Conservation (phyloP, 2,113 vertebrate species). For the Clarias gariepinus region DNA sequence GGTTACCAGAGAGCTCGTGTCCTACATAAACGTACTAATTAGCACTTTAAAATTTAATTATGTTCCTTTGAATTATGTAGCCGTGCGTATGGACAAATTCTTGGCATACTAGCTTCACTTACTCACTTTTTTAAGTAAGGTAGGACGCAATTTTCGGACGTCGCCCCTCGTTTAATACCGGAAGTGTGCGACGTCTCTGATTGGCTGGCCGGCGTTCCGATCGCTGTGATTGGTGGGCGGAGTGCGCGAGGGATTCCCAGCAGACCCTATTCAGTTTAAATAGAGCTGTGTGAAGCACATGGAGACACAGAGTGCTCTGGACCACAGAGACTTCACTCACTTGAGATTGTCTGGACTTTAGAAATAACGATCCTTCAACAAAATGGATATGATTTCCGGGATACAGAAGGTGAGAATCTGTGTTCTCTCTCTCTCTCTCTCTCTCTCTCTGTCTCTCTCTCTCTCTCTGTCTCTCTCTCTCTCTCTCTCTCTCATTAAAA, state of each 20-base stretch:
- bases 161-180: neutral
- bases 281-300: slow-evolving; percentile 27
- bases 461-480: too few species aligned
- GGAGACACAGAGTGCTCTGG: slow-evolving; percentile 10
- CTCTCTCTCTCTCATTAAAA: too few species aligned
- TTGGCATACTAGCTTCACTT: neutral
- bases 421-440: neutral
- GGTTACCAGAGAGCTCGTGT: neutral
- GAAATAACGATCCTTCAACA: neutral
- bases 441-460: too few species aligned
- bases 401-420: slow-evolving; percentile 64
- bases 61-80: neutral
- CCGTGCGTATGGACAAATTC: neutral
- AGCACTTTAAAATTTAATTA: neutral
- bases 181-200: slow-evolving; percentile 16
- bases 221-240: slow-evolving; percentile 59
- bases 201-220: slow-evolving; percentile 50
- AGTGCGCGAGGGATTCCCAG: slow-evolving; percentile 52
- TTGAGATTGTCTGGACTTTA: neutral
- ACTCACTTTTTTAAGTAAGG: neutral
- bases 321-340: neutral
- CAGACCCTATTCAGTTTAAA: slow-evolving; percentile 43
- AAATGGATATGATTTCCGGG: slow-evolving; percentile 60
- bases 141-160: neutral
- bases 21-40: neutral